phyloP scores from a whole-genome alignment of 1,140 invertebrate genomes.

The Procambarus virginalis region DNA sequence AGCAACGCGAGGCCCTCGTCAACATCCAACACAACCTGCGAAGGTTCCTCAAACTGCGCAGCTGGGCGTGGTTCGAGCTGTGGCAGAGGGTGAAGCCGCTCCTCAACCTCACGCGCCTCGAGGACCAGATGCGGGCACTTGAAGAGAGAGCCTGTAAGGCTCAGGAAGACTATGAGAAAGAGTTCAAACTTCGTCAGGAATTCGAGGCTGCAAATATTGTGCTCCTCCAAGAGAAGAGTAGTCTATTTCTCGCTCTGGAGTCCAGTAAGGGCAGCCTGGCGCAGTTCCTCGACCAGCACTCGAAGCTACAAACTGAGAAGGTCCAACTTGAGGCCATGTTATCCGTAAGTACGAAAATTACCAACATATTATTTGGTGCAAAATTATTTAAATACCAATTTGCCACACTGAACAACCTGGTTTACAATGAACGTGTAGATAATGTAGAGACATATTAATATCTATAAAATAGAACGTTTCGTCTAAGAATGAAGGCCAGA shows the following conservation, averaged over 20 bases:
- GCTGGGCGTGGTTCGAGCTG: conserved; percentile 81
- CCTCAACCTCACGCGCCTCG: conserved; percentile 52
- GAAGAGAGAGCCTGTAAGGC: conserved; percentile 77
- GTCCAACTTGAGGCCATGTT: conserved; percentile 78
- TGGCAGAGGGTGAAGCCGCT: conserved; percentile 78
- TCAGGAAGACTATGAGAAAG: conserved; percentile 74
- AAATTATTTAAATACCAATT: no score
- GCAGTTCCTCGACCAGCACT: conserved; percentile 92
- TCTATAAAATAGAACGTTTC: no score
- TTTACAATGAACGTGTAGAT: no score
- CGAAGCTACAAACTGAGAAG: conserved; percentile 96
- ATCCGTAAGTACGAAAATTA: conserved; percentile 80
- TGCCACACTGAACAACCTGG: no score
- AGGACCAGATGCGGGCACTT: conserved; percentile 49
- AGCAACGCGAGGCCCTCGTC: conserved; percentile 84
- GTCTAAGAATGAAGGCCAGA: no score
- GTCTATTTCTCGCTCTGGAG: conserved; percentile 34
- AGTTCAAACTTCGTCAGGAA: conserved; percentile 79
- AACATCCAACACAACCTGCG: conserved; percentile 81
- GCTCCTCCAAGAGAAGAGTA: conserved; percentile 69
- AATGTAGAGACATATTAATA: no score
- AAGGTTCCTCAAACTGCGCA: conserved; percentile 79
- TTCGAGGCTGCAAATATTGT: conserved; percentile 78
- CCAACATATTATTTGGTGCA: no score
- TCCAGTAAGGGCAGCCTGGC: conserved; percentile 77